Evolutionary conservation across 2,888 invertebrate species (phyloP).

Genomic region (Drosophila subquinaria): DNA sequence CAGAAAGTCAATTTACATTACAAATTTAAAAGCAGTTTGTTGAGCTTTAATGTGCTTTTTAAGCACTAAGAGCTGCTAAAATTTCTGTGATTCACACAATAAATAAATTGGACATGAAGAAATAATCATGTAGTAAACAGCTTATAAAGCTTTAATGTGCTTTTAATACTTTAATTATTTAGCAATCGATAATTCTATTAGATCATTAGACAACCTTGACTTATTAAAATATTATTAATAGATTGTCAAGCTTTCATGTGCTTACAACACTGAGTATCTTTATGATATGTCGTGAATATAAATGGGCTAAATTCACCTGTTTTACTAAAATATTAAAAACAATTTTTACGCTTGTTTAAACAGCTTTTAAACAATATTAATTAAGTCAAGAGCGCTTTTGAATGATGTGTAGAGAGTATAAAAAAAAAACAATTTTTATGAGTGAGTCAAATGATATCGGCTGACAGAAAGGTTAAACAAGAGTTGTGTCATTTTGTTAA

Average conservation of each 20-base stretch:
- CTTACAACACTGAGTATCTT: not conserved
- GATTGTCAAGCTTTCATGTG: not conserved
- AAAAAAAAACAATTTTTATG: constrained; percentile 21
- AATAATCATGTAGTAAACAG: too few species aligned
- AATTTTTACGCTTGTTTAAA: constrained; percentile 30
- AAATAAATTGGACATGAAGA: too few species aligned
- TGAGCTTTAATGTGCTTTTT: constrained; percentile 3
- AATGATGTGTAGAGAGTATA: constrained; percentile 9
- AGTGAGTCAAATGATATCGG: constrained; percentile 49
- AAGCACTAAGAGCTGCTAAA: not conserved
- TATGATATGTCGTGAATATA: not conserved
- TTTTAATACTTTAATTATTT: not conserved
- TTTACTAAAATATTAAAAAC: constrained; percentile 8
- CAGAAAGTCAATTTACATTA: not conserved
- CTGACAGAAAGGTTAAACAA: constrained; percentile 40
- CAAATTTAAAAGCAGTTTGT: not conserved
- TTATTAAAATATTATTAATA: not conserved
- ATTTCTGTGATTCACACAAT: not conserved
- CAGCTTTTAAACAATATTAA: constrained; percentile 51
- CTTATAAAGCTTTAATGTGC: not conserved
- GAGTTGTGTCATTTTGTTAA: constrained; percentile 63
- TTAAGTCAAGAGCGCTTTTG: constrained; percentile 57
- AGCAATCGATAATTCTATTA: constrained; percentile 5
- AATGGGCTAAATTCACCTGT: constrained; percentile 11
- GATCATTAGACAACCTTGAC: constrained; percentile 1